Conservation (phyloP, 30 jellyfish, hydroid and myxozoan species). For the Hydra vulgaris region DNA sequence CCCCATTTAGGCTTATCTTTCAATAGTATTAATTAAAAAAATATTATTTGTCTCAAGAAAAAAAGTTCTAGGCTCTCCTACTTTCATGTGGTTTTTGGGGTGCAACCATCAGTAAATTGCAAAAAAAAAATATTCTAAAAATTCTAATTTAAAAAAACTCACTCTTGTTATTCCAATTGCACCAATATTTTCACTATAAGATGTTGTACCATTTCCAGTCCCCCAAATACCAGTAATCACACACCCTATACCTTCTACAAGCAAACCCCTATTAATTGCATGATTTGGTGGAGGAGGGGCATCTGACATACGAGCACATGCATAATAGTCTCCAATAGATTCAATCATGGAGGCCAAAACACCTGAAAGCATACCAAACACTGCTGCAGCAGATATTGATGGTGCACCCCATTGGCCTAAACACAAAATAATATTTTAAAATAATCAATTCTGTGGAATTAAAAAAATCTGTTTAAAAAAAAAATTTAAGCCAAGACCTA, state of each 20-base stretch:
- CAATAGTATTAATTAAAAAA: no score
- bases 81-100: no score
- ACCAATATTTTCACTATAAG: constrained; percentile 94
- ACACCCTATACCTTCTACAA: constrained; percentile 95
- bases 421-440: not conserved
- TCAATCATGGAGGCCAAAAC: constrained; percentile 88
- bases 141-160: not conserved
- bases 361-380: constrained; percentile 94
- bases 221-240: constrained; percentile 96
- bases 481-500: not conserved
- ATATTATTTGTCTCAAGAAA: no score
- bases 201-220: constrained; percentile 96
- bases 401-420: constrained; percentile 99
- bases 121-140: not conserved
- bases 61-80: no score
- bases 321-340: constrained; percentile 93
- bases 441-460: not conserved
- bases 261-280: constrained; percentile 89
- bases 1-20: no score
- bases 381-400: constrained; percentile 63
- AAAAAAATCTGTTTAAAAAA: not conserved
- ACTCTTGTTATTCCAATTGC: constrained; percentile 91
- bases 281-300: constrained; percentile 99
- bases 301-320: constrained; percentile 91
- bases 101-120: no score